phyloP scores from a whole-genome alignment of 2,888 invertebrate genomes.

The Chaetogeoica ovagalla region DNA sequence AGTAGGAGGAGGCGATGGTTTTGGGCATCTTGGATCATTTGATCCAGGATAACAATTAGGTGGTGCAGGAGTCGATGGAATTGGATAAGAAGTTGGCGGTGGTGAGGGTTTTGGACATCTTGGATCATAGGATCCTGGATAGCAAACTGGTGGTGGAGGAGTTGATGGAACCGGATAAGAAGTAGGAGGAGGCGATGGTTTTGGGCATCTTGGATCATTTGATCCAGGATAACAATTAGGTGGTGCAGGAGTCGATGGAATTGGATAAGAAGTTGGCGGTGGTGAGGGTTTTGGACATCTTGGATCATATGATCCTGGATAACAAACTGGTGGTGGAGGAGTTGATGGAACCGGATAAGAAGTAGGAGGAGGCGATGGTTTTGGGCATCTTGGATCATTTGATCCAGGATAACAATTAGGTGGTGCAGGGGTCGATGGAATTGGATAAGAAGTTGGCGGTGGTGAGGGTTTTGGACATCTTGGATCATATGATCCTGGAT shows the following conservation, averaged over 20 bases:
- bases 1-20: conserved; percentile 54
- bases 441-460: conserved; percentile 44
- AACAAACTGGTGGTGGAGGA: conserved; percentile 58
- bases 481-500: conserved; percentile 58
- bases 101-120: conserved; percentile 58
- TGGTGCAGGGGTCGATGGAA: conserved; percentile 55
- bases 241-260: conserved; percentile 1
- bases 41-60: conserved; percentile 58
- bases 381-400: conserved; percentile 59
- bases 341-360: conserved; percentile 53
- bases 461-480: conserved; percentile 57
- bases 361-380: conserved; percentile 56
- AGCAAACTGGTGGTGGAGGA: conserved; percentile 57
- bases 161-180: conserved; percentile 54
- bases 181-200: conserved; percentile 54
- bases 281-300: conserved; percentile 56
- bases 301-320: conserved; percentile 58
- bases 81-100: conserved; percentile 55
- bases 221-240: conserved; percentile 58
- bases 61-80: conserved; percentile 55
- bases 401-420: conserved; percentile 59
- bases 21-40: conserved; percentile 54
- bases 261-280: conserved; percentile 58
- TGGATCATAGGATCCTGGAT: conserved; percentile 59
- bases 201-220: conserved; percentile 58